Base-by-base conservation (phyloP, 92 coral and sea anemone species). In the Palythoa heliodiscus region DNA sequence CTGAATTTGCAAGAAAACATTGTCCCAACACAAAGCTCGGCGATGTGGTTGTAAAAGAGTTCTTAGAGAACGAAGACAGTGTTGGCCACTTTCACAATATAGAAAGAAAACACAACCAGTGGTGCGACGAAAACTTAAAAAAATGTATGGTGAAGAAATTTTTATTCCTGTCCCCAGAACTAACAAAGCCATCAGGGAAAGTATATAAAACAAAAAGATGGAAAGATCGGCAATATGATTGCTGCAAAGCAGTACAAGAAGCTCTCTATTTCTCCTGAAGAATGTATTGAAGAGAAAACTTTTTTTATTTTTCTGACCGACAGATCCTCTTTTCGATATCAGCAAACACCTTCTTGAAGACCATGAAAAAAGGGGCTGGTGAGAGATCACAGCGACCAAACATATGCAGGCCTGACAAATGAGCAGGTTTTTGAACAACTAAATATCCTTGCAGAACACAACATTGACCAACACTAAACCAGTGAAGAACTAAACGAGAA, bases 271-370 rank as follows among this genome's bases (percentile, higher is more conserved):
- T 3, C 54, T 0, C 4, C 77, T 16, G 43, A 71, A 12, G 68
- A 69, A 7, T 47, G 48, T 0, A 50, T 81, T 13, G 40, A 80
- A 20, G 54, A 79, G 7, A 55, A 50, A 7, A 60, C 17, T 8
- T 87, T 87, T 57, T 50, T 60, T 52, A 38, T 7, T 82, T 71
- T 7, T 72, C 80, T 39, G 86, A 60, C 1, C 20, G 86, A 10
- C 82, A 87, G 13, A 87, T 78, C 87, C 76, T 6, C 60, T 87
- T 2, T 23, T 50, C 4, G 87, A 87, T 2, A 87, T 82, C n/a
- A 57, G 87, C 15, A 52, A 64, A 15, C 71, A 64, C 1, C 53
- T 61, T 1, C 24, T 64, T 19, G 52, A 47, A 11, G 15, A 75
- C 3, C 89, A 87, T 58, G 76, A 66, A 70, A 14, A 15, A 12